Evolutionary conservation across 2,888 invertebrate species (phyloP).

Genomic region (Rhodophaea formosa): DNA sequence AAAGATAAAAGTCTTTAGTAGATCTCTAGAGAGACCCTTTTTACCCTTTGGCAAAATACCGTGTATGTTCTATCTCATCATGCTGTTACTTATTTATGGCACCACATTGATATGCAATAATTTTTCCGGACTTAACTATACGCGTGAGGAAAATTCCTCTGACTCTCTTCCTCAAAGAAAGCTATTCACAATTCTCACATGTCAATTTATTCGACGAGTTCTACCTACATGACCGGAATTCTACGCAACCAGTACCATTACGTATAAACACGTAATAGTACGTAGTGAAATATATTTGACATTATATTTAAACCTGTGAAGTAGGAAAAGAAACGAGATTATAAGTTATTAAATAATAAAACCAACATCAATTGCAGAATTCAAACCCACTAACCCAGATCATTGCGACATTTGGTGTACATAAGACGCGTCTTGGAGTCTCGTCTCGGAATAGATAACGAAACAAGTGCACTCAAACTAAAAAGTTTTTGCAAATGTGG

Average conservation of each 20-base stretch:
- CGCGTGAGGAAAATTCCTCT: not conserved
- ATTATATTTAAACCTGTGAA: not conserved
- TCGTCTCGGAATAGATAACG: conserved; percentile 5
- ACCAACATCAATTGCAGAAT: conserved; percentile 32
- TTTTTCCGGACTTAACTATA: no score
- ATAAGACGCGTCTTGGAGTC: conserved; percentile 4
- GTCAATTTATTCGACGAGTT: not conserved
- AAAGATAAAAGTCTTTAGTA: no score
- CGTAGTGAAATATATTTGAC: not conserved
- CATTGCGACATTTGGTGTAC: conserved; percentile 32
- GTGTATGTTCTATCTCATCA: no score
- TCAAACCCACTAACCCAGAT: conserved; percentile 48
- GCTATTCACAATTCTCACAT: not conserved
- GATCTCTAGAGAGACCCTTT: no score
- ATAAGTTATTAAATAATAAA: conserved; percentile 31
- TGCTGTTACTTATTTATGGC: no score
- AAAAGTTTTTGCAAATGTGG: not conserved
- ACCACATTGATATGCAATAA: no score
- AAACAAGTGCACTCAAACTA: not conserved
- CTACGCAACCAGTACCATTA: not conserved
- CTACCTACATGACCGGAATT: conserved; percentile 5
- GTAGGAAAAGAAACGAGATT: not conserved
- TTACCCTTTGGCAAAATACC: no score
- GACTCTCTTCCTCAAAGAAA: not conserved
- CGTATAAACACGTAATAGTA: not conserved